Base-by-base conservation (phyloP, 2,113 vertebrate genomes). In the Aplodontia rufa region DNA sequence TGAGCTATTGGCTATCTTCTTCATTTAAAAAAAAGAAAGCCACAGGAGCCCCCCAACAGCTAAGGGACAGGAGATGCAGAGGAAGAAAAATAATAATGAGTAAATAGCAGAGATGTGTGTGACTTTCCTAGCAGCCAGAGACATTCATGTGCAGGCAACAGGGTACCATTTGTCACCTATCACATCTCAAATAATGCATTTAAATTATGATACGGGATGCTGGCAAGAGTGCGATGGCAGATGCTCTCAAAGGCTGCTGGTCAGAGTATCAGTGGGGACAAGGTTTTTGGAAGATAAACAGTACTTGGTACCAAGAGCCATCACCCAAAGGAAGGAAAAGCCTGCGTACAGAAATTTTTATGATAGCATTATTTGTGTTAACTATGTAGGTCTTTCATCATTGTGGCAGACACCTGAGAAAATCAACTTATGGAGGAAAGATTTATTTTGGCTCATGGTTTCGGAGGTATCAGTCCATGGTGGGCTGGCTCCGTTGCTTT, bases 321-420 rank as follows among this genome's bases (percentile, higher is more conserved):
- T 83, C 30, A 42, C 49, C 64, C 85, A 90, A 28, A 91, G 78
- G 45, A 90, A 79, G 37, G 94, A 49, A 84, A 79, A 92, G 17
- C 32, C 32, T 32, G 11, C 19, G 53, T n/a, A 45, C 71, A 49
- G 60, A n/a, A n/a, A 11, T 91, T 84, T 80, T 87, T 71, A 81
- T 66, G 64, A 13, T 2, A n/a, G n/a, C 32, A 62, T 68, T 72
- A 32, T 83, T 93, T 93, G 58, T 26, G 58, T 60, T 60, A 66
- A 32, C 64, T 66, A 16, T 66, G 32, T 66, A 32, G 14, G 62
- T 32, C 16, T 66, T 66, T 66, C 64, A 6, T 35, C 64, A 35
- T 35, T 66, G 30, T 35, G 32, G 32, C 62, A 66, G 32, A 66
- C 16, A 16, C 62, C 62, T 66, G 30, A 66, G 62, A 66, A 66